Percentiles rank a stretch among this genome's conserved stretches.
Evolutionary conservation across 2,888 invertebrate genomes (phyloP).

Genomic region (Bombylius major): DNA sequence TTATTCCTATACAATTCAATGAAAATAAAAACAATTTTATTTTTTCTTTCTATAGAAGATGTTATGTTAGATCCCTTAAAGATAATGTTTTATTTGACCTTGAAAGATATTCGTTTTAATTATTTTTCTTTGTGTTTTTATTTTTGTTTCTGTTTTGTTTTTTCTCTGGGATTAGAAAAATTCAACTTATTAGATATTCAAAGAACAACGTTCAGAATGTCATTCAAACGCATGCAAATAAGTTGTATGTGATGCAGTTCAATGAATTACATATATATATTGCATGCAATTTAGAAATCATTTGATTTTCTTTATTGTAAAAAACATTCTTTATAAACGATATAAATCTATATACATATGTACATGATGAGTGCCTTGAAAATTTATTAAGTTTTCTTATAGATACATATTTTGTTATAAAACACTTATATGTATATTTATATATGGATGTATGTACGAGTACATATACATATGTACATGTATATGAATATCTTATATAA

Average conservation of each 20-base stretch:
- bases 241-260: background rate
- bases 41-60: no score
- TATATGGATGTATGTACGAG: no score
- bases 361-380: background rate
- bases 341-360: no score
- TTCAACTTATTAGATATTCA: background rate
- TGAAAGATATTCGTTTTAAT: background rate
- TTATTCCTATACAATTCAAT: no score
- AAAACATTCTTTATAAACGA: background rate
- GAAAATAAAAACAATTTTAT: no score
- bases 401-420: no score
- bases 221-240: background rate
- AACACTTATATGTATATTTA: no score
- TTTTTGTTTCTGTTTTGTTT: no score
- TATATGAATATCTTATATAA: no score
- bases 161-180: background rate
- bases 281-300: background rate
- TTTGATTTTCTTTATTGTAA: background rate
- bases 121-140: background rate
- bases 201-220: background rate
- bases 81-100: background rate
- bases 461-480: no score
- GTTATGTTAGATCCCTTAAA: no score
- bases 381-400: background rate
- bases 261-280: background rate